A percentile compares a stretch with the other conserved stretches of the same genome.
Evolutionary conservation across 2,888 invertebrate genomes (phyloP).

Genomic region (Torymus tubicola): DNA sequence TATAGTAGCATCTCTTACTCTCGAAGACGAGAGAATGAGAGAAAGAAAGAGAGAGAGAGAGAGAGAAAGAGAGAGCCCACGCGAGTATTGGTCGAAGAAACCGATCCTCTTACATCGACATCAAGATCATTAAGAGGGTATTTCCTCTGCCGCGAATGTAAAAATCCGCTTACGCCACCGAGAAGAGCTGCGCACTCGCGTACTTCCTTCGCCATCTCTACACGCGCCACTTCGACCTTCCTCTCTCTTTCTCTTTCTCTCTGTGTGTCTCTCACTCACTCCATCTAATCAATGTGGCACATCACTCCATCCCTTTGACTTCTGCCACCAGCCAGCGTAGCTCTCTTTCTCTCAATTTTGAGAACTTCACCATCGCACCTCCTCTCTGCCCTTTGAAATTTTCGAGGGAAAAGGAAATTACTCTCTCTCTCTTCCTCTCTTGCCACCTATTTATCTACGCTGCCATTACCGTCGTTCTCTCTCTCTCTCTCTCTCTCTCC

Average conservation of each 20-base stretch:
- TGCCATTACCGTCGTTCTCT: background rate
- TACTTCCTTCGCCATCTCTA: too few species aligned
- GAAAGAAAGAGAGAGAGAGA: background rate
- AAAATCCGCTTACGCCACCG: conserved; percentile 23
- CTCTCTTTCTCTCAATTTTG: background rate
- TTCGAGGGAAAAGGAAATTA: conserved; percentile 17
- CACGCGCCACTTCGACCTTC: too few species aligned
- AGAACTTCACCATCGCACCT: background rate
- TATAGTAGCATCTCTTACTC: too few species aligned
- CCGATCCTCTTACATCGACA: conserved; percentile 29
- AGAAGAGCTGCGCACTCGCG: background rate
- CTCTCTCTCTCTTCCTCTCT: background rate
- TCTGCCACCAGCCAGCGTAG: background rate
- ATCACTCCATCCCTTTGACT: background rate
- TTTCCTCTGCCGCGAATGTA: background rate
- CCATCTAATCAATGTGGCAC: conserved; percentile 28
- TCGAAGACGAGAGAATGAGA: background rate
- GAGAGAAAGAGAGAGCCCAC: background rate
- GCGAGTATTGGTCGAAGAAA: background rate
- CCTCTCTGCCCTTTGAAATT: background rate
- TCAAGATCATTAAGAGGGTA: conserved; percentile 8
- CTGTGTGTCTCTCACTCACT: too few species aligned
- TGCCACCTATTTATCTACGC: background rate
- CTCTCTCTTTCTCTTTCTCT: too few species aligned
- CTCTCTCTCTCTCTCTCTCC: conserved; percentile 12